Evolutionary conservation across 2,888 invertebrate species (phyloP), one percentile per base, ranked within the genome.

Genomic region (Seira musarum): DNA sequence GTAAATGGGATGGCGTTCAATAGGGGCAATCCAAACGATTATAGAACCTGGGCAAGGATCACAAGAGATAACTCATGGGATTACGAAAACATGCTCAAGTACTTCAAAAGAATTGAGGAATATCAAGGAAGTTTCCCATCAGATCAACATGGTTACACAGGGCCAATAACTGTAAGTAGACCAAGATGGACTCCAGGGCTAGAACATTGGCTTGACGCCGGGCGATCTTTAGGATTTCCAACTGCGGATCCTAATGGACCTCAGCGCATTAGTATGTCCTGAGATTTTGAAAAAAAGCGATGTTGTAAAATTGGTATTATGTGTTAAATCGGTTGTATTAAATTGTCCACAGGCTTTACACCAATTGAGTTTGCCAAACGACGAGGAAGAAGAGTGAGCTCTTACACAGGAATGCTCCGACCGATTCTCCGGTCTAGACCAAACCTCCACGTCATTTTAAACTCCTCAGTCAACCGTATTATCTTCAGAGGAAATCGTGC

Each of bases 171-270:
- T 2, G 66, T 83, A 2, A 66, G 64, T 21, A 2, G 61, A 0
- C 80, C 70, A 30, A 61, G n/a, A 24, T 81, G 76, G 30, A 70
- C 76, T n/a, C 81, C 81, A 2, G 81, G 81, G 0, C 49, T 74
- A 15, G 64, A 73, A 15, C 0, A 30, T n/a, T 83, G 79, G 79
- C 17, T 83, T 10, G 61, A 21, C 1, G 81, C 83, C 5, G 83
- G 83, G 19, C 19, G 57, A 49, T 21, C 46, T 5, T 21, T 83
- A 6, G 81, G 83, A 0, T 83, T 79, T 22, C 21, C 19, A 10
- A 65, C 68, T 6, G 40, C 35, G n/a, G 83, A 81, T 46, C 69
- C 83, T 5, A 83, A 83, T 80, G 81, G 81, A 8, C 81, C 80
- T 2, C 82, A 82, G 49, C 15, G 10, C 63, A 63, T 64, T 15